Evolutionary conservation across 2,888 invertebrate species (phyloP).

Genomic region (Drosophila anomalata): DNA sequence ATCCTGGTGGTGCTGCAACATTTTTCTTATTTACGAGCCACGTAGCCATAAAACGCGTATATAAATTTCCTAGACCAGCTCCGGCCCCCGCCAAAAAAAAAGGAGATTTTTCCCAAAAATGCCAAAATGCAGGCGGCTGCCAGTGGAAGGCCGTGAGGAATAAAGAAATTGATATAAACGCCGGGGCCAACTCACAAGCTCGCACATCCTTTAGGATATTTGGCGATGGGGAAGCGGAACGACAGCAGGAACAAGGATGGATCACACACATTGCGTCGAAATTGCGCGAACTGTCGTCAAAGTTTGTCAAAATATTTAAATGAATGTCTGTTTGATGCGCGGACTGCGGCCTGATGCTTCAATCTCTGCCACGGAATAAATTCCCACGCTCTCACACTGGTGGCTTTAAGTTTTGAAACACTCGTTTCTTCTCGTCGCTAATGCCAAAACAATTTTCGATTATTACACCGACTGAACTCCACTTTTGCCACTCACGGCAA

Average conservation of each 20-base stretch:
- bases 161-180: slow-evolving; percentile 78
- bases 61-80: slow-evolving; percentile 60
- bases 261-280: slow-evolving; percentile 36
- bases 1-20: slow-evolving; percentile 65
- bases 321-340: slow-evolving; percentile 52
- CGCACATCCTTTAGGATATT: slow-evolving; percentile 5
- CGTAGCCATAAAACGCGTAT: slow-evolving; percentile 74
- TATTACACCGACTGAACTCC: slow-evolving; percentile 47
- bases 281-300: slow-evolving; percentile 71
- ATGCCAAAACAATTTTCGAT: slow-evolving; percentile 73
- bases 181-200: slow-evolving; percentile 52
- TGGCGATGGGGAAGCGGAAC: not conserved
- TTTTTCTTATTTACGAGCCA: slow-evolving; percentile 77
- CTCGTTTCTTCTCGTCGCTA: slow-evolving; percentile 9
- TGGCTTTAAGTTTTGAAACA: slow-evolving; percentile 22
- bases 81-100: slow-evolving; percentile 42
- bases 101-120: slow-evolving; percentile 17
- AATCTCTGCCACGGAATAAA: slow-evolving; percentile 23
- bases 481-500: slow-evolving; percentile 66
- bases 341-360: slow-evolving; percentile 21
- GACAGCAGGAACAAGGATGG: slow-evolving; percentile 17
- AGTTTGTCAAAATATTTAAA: slow-evolving; percentile 63
- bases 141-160: slow-evolving; percentile 48
- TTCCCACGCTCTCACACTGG: slow-evolving; percentile 4
- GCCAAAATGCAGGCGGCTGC: slow-evolving; percentile 54